These are phyloP conservation scores for Drosophila differens DNA, from an alignment of 2,888 invertebrate genomes.

Conservation along the genomic window DNA sequence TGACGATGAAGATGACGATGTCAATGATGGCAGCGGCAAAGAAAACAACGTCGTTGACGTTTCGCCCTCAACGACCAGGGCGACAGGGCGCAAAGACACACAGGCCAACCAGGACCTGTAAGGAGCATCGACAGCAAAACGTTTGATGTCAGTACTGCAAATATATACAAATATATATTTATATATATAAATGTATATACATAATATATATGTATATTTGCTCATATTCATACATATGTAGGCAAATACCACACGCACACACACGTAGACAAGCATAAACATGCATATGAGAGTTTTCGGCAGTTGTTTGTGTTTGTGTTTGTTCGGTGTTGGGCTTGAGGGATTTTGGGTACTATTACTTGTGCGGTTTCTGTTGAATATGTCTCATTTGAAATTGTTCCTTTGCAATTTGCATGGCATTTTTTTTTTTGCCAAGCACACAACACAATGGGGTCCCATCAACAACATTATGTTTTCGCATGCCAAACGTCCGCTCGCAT, in stretches of 20 bases:
- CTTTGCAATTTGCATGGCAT: slow-evolving; percentile 68
- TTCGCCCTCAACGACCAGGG: slow-evolving; percentile 19
- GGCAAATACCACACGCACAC: slow-evolving; percentile 16
- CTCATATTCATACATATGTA: slow-evolving; percentile 40
- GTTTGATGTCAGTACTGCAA: slow-evolving; percentile 76
- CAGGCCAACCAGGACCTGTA: slow-evolving; percentile 17
- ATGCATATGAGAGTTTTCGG: slow-evolving; percentile 43
- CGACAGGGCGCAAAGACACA: slow-evolving; percentile 4
- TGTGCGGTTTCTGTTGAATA: slow-evolving; percentile 61
- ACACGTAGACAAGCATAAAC: slow-evolving; percentile 2
- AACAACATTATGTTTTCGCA: slow-evolving; percentile 39
- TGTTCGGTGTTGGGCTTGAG: slow-evolving; percentile 35
- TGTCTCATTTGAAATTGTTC: slow-evolving; percentile 80
- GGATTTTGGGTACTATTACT: slow-evolving; percentile 46
- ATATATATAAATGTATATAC: slow-evolving; percentile 55
- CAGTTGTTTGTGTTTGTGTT: slow-evolving; percentile 65
- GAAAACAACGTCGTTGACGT: slow-evolving; percentile 75
- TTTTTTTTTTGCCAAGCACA: slow-evolving; percentile 17
- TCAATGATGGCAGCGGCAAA: slow-evolving; percentile 66
- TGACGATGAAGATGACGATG: slow-evolving; percentile 62
- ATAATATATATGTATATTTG: slow-evolving; percentile 65
- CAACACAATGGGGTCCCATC: slow-evolving; percentile 47
- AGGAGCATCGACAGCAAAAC: slow-evolving; percentile 58
- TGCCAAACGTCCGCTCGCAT: slow-evolving; percentile 36
- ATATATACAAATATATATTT: slow-evolving; percentile 71